Conservation (phyloP, 2,797 vertebrate species). For the Phaenicophaeus curvirostris region DNA sequence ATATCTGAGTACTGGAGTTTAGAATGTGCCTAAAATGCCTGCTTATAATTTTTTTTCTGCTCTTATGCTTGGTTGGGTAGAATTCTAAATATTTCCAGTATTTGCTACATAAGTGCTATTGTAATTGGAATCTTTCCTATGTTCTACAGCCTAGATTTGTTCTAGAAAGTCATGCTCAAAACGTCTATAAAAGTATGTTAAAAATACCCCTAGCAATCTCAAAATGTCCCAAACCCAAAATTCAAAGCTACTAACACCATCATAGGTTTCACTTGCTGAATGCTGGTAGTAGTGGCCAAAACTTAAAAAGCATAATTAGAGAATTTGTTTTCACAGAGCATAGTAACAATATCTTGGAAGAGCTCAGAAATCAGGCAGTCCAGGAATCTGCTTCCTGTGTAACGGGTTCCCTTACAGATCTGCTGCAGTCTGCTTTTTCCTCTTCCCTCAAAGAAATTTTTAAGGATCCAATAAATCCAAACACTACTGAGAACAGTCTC, state of each 20-base stretch:
- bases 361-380: background rate
- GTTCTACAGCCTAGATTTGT: background rate
- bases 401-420: background rate
- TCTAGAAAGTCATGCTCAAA: background rate
- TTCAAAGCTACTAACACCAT: background rate
- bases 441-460: background rate
- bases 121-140: background rate
- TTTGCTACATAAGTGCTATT: background rate
- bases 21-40: background rate
- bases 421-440: background rate
- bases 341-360: background rate
- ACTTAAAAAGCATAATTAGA: background rate
- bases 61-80: background rate
- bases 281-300: background rate
- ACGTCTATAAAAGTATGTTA: background rate
- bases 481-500: background rate
- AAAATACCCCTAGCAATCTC: background rate
- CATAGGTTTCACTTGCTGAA: background rate
- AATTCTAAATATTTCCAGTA: background rate
- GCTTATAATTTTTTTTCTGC: background rate
- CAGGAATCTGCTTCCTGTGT: background rate
- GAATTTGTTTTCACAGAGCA: background rate
- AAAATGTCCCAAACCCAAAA: too few species aligned
- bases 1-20: background rate
- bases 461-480: background rate